Percentiles rank a stretch among this genome's conserved stretches.
Conservation (phyloP, 1,140 invertebrate genomes). For the Drosophila subpulchrella region DNA sequence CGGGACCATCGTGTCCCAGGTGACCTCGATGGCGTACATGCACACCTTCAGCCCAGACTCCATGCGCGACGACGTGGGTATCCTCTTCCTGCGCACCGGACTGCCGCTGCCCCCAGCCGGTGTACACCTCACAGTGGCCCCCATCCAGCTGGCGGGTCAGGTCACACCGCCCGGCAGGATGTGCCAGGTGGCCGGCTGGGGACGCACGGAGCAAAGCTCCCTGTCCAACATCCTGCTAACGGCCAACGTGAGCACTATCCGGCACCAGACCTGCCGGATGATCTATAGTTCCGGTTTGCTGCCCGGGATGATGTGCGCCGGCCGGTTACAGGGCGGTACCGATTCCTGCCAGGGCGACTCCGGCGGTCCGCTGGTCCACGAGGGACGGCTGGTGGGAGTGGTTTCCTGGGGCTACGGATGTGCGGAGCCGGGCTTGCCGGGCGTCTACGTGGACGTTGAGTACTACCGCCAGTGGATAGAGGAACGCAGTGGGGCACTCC, state of each 20-base stretch:
- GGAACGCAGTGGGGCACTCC: slow-evolving; percentile 33
- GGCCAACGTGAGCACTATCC: slow-evolving; percentile 70
- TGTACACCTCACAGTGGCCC: slow-evolving; percentile 48
- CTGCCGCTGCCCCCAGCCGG: slow-evolving; percentile 21
- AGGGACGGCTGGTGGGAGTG: slow-evolving; percentile 87
- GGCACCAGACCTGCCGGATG: slow-evolving; percentile 47
- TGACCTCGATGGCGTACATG: slow-evolving; percentile 80
- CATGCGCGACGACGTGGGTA: slow-evolving; percentile 78
- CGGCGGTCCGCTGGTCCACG: slow-evolving; percentile 86
- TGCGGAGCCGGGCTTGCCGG: slow-evolving; percentile 87
- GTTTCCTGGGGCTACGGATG: slow-evolving; percentile 91
- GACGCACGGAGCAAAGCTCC: slow-evolving; percentile 60
- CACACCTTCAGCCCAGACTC: slow-evolving; percentile 75
- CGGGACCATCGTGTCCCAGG: slow-evolving; percentile 67
- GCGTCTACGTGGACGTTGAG: slow-evolving; percentile 89
- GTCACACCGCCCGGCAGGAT: slow-evolving; percentile 36
- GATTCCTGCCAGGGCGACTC: slow-evolving; percentile 86
- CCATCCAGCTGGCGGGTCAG: slow-evolving; percentile 58
- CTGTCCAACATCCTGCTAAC: slow-evolving; percentile 61
- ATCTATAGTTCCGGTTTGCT: slow-evolving; percentile 61
- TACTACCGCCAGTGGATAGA: slow-evolving; percentile 76
- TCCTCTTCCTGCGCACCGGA: slow-evolving; percentile 62
- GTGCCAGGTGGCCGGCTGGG: slow-evolving; percentile 80
- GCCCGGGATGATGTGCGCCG: slow-evolving; percentile 77
- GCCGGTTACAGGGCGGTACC: slow-evolving; percentile 66